Conservation (phyloP, 2,113 vertebrate genomes). For the Neotragus pygmaeus region DNA sequence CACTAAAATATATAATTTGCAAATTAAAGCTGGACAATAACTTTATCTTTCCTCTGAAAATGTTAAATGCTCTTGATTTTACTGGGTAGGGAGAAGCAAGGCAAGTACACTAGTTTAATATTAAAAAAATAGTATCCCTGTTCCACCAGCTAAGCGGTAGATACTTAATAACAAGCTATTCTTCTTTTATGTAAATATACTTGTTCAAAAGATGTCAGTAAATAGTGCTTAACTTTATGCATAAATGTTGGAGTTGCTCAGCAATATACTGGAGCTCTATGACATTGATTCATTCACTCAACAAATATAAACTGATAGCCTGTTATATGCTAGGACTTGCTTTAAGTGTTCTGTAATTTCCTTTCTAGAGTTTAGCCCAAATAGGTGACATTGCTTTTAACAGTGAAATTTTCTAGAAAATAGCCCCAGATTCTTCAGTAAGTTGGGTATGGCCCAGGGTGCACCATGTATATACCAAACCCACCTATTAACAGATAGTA, state of each 20-base stretch:
- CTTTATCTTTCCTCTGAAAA: not conserved
- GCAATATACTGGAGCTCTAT: not conserved
- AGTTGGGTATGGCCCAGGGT: not conserved
- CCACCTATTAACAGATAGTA: not conserved
- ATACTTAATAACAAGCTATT: not conserved
- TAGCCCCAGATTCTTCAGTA: not conserved
- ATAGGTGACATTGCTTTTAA: not conserved
- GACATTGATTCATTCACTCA: not conserved
- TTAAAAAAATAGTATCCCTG: not conserved
- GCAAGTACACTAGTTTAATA: not conserved
- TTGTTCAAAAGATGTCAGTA: not conserved
- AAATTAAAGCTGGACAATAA: not conserved
- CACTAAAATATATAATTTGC: not conserved
- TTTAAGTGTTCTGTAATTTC: not conserved
- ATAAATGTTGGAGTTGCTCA: not conserved
- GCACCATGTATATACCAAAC: not conserved
- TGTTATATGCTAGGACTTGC: not conserved
- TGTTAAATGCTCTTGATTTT: not conserved
- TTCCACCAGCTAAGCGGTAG: not conserved
- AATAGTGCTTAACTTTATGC: not conserved
- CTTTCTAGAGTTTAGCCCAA: not conserved
- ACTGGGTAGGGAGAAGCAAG: not conserved
- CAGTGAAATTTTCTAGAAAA: not conserved
- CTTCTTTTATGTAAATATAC: not conserved
- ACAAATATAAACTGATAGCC: not conserved